Percentiles rank a stretch among this genome's conserved stretches.
These are phyloP conservation scores for Esox niger DNA, from an alignment of 2,113 vertebrate species.

Conservation along the genomic window DNA sequence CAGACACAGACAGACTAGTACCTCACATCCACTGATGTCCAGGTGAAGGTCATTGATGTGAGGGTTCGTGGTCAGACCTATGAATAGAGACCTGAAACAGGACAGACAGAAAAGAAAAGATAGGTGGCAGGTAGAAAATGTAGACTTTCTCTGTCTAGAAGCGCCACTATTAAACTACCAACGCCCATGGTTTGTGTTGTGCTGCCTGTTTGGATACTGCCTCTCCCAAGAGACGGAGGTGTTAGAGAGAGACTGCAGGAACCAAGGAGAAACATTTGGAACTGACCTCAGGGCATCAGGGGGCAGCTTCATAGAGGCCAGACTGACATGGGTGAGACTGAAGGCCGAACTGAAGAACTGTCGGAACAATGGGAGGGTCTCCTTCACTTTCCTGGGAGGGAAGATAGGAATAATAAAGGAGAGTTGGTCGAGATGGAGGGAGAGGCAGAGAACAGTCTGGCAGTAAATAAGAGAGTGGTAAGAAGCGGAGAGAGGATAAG, in stretches of 20 bases:
- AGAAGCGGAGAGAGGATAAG: conserved; percentile 12
- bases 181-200: background rate
- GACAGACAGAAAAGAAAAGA: background rate
- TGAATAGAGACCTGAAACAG: conserved; percentile 71
- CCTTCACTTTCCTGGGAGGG: conserved; percentile 77
- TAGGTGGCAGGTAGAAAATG: background rate
- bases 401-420: background rate
- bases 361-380: conserved; percentile 76
- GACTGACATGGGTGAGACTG: conserved; percentile 78
- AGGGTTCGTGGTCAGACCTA: conserved; percentile 79
- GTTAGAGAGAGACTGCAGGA: background rate
- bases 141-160: background rate
- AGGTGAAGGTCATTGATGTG: conserved; percentile 82
- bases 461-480: background rate
- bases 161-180: background rate
- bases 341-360: conserved; percentile 85
- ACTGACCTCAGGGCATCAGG: conserved; percentile 81
- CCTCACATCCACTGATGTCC: conserved; percentile 84
- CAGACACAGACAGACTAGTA: conserved; percentile 38
- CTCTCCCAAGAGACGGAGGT: background rate
- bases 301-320: conserved; percentile 80
- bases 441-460: background rate
- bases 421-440: background rate
- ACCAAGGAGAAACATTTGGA: background rate
- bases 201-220: background rate